phyloP scores from a whole-genome alignment of 2,888 invertebrate species.

The Chalcosyrphus nemorum region DNA sequence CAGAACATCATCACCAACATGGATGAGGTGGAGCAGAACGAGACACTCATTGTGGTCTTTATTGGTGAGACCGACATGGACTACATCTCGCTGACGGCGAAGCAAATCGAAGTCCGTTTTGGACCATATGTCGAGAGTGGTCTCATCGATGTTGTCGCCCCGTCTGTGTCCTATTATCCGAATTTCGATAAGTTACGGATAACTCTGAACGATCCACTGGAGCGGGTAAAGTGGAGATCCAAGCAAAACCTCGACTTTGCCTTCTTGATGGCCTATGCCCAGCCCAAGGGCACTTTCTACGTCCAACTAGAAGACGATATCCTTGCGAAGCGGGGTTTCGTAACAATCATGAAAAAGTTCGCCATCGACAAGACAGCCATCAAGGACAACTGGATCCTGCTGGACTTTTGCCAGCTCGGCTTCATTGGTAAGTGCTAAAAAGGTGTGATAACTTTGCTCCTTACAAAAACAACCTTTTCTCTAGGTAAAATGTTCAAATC shows the following conservation, averaged over 20 bases:
- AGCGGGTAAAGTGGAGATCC: constrained; percentile 94
- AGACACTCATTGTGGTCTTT: constrained; percentile 92
- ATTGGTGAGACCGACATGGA: constrained; percentile 93
- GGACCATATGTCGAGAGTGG: constrained; percentile 89
- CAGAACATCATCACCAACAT: constrained; percentile 92
- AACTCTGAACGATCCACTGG: constrained; percentile 92
- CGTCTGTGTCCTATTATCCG: constrained; percentile 93
- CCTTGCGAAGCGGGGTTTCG: constrained; percentile 91
- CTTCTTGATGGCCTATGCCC: constrained; percentile 96
- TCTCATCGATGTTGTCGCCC: constrained; percentile 94
- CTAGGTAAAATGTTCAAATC: constrained; percentile 94
- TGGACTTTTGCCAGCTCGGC: constrained; percentile 96
- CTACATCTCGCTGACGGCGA: constrained; percentile 88
- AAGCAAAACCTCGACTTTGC: constrained; percentile 97
- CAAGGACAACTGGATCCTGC: constrained; percentile 91
- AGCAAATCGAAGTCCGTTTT: constrained; percentile 90
- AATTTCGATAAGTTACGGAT: constrained; percentile 89
- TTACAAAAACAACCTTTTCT: constrained; percentile 47
- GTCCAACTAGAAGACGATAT: constrained; percentile 97
- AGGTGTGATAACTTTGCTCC: constrained; percentile 2
- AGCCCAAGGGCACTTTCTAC: constrained; percentile 93
- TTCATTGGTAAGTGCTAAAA: constrained; percentile 89
- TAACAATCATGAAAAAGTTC: constrained; percentile 92
- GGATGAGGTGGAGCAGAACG: constrained; percentile 87
- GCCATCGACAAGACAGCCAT: constrained; percentile 88